phyloP scores from a whole-genome alignment of 2,113 vertebrate genomes.

The Xenopus borealis region DNA sequence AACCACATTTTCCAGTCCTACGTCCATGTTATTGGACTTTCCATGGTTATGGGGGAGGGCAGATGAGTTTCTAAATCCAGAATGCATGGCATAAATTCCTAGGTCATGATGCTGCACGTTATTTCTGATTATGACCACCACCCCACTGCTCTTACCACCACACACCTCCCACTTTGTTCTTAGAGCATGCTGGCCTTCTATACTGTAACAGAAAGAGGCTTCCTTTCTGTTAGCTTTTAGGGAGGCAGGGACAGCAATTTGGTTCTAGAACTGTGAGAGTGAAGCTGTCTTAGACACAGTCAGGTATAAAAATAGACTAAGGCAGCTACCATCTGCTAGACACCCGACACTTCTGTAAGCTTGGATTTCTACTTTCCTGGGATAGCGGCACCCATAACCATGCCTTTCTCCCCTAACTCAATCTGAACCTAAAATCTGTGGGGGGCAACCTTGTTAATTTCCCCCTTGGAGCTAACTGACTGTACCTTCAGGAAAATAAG shows the following conservation, averaged over 20 bases:
- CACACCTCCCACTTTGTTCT: neutral
- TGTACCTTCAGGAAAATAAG: neutral
- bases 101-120: slow-evolving; percentile 15
- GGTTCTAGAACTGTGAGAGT: neutral
- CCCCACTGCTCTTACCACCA: neutral
- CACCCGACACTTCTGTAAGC: slow-evolving; percentile 34
- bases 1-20: neutral
- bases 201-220: neutral
- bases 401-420: slow-evolving; percentile 19
- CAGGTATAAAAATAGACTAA: slow-evolving; percentile 40
- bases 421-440: neutral
- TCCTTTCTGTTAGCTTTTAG: neutral
- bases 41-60: neutral
- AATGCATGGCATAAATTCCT: slow-evolving; percentile 35
- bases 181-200: neutral
- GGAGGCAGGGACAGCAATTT: slow-evolving; percentile 1
- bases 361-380: slow-evolving; percentile 24
- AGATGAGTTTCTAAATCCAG: slow-evolving; percentile 3
- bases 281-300: slow-evolving; percentile 22
- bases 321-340: slow-evolving; percentile 39
- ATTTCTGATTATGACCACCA: slow-evolving; percentile 16
- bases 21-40: slow-evolving; percentile 9
- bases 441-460: neutral
- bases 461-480: neutral
- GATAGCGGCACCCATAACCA: slow-evolving; percentile 14